Evolutionary conservation across 2,888 invertebrate genomes (phyloP).

Genomic region (Poecilus cupreus): DNA sequence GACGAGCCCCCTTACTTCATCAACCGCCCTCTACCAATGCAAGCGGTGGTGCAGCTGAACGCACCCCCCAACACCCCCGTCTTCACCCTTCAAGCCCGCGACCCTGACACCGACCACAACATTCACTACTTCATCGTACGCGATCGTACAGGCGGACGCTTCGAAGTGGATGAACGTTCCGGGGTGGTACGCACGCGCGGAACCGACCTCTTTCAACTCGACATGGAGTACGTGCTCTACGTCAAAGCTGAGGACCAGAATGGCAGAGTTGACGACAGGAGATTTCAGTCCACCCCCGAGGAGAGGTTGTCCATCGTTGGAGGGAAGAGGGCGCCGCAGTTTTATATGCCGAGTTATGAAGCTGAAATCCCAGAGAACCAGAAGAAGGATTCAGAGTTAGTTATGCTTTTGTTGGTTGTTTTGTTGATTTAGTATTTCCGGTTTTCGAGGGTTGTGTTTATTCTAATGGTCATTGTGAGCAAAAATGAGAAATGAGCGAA

Average conservation of each 20-base stretch:
- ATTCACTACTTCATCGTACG: constrained; percentile 97
- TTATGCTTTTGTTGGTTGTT: constrained; percentile 64
- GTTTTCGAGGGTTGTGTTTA: neutral
- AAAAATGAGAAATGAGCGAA: too few relatives aligned
- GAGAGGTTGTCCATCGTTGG: constrained; percentile 95
- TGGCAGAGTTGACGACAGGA: constrained; percentile 91
- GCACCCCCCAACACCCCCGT: constrained; percentile 97
- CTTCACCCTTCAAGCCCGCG: constrained; percentile 96
- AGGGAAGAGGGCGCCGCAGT: constrained; percentile 98
- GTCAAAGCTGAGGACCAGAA: constrained; percentile 98
- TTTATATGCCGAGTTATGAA: constrained; percentile 95
- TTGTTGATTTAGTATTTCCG: constrained; percentile 30
- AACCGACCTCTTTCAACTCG: constrained; percentile 93
- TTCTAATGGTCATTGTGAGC: too few relatives aligned
- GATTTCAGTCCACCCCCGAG: constrained; percentile 93
- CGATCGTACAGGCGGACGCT: constrained; percentile 83
- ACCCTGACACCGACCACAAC: constrained; percentile 97
- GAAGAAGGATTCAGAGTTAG: constrained; percentile 97
- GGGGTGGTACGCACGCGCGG: constrained; percentile 94
- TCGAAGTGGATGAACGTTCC: constrained; percentile 92
- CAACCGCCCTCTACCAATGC: constrained; percentile 97
- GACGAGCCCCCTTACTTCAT: constrained; percentile 98
- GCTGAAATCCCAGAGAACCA: constrained; percentile 98
- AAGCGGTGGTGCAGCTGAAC: constrained; percentile 96
- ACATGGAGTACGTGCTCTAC: constrained; percentile 97